These are phyloP conservation scores for Coenobita brevimanus DNA, from an alignment of 1,140 invertebrate genomes.

Conservation along the genomic window DNA sequence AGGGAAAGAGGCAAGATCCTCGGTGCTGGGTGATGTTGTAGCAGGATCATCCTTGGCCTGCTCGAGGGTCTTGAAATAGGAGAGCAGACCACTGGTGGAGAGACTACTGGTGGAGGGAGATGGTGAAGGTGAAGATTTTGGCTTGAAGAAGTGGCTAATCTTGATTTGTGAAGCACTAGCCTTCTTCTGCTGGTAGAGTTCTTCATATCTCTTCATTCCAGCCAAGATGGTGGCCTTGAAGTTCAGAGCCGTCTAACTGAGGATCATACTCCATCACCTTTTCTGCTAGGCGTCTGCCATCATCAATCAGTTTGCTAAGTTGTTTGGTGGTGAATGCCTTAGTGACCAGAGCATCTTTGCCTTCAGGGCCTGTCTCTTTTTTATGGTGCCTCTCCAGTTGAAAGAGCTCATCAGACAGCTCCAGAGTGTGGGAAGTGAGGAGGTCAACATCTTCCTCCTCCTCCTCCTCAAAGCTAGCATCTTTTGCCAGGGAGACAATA, in stretches of 20 bases:
- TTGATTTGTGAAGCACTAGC: slow-evolving; percentile 4
- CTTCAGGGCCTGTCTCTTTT: neutral
- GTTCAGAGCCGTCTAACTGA: neutral
- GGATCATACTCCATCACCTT: neutral
- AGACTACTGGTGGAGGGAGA: neutral
- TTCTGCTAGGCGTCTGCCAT: neutral
- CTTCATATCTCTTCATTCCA: too few species aligned
- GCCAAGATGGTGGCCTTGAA: too few species aligned
- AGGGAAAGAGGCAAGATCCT: too few species aligned
- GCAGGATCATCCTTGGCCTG: too few species aligned
- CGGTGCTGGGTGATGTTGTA: too few species aligned
- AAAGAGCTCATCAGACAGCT: neutral
- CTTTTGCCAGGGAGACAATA: too few species aligned
- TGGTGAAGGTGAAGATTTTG: too few species aligned
- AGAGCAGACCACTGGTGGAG: too few species aligned
- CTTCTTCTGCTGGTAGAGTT: slow-evolving; percentile 19
- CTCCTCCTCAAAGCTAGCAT: too few species aligned
- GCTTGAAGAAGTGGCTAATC: slow-evolving; percentile 1
- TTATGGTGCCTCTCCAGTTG: neutral
- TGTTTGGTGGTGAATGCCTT: too few species aligned
- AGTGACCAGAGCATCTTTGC: neutral
- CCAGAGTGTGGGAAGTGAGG: neutral
- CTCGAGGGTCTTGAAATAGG: too few species aligned
- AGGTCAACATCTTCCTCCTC: neutral
- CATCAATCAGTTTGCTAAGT: too few species aligned